phyloP scores from a whole-genome alignment of 2,888 invertebrate species.

The Eupeodes luniger region DNA sequence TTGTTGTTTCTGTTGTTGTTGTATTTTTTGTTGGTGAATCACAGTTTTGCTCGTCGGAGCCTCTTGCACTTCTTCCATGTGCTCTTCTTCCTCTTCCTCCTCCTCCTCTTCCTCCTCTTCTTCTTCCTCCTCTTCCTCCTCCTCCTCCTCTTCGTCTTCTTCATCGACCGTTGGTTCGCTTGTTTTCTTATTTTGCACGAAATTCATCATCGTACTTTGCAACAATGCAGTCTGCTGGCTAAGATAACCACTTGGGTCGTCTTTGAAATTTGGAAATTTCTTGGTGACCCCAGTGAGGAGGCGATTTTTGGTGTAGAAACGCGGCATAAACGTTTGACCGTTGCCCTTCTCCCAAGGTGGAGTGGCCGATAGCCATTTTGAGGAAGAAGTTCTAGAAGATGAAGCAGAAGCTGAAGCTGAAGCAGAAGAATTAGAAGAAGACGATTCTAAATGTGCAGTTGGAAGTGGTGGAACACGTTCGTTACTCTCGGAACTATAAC shows the following conservation, averaged over 20 bases:
- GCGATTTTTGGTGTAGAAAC: constrained; percentile 66
- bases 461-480: constrained; percentile 79
- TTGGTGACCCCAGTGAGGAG: constrained; percentile 75
- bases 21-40: constrained; percentile 72
- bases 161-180: constrained; percentile 8
- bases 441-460: constrained; percentile 75
- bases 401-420: too few relatives aligned
- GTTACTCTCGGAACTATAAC: constrained; percentile 65
- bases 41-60: constrained; percentile 64
- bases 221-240: constrained; percentile 95
- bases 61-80: constrained; percentile 50
- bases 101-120: constrained; percentile 48
- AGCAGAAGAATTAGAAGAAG: too few relatives aligned
- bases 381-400: too few relatives aligned
- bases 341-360: constrained; percentile 72
- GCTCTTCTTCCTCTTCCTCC: constrained; percentile 44
- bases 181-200: constrained; percentile 81
- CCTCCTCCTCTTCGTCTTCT: constrained; percentile 49
- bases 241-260: constrained; percentile 95
- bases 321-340: constrained; percentile 50
- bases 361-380: constrained; percentile 60
- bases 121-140: constrained; percentile 46
- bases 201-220: constrained; percentile 90
- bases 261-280: constrained; percentile 92
- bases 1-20: constrained; percentile 75